phyloP scores from a whole-genome alignment of 2,888 invertebrate genomes.

The Bibio marci region DNA sequence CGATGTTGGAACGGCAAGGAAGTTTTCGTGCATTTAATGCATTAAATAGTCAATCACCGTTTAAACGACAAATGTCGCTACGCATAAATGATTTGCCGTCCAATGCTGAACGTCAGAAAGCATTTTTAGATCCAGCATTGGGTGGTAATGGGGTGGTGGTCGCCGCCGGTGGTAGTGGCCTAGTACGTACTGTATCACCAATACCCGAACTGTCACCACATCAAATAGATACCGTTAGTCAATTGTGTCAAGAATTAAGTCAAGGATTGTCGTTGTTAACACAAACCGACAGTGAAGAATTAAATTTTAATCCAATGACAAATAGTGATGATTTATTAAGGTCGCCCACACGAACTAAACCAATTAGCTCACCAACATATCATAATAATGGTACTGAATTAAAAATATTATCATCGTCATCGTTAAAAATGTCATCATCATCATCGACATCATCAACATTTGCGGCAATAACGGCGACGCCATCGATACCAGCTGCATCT shows the following conservation, averaged over 20 bases:
- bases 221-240: constrained; percentile 42
- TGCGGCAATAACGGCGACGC: neutral
- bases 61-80: constrained; percentile 90
- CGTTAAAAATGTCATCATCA: neutral
- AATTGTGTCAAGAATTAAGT: constrained; percentile 61
- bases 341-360: constrained; percentile 5
- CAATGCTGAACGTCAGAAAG: constrained; percentile 64
- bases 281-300: constrained; percentile 35
- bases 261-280: constrained; percentile 48
- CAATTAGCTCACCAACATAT: constrained; percentile 10
- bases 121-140: constrained; percentile 21
- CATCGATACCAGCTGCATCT: neutral
- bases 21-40: constrained; percentile 84
- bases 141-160: neutral
- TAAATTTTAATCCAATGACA: constrained; percentile 37
- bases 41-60: constrained; percentile 63
- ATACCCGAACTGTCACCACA: constrained; percentile 59
- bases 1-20: constrained; percentile 87
- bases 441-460: neutral
- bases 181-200: constrained; percentile 43
- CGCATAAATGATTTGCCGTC: constrained; percentile 91
- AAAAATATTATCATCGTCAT: neutral
- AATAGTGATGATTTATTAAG: constrained; percentile 22
- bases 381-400: neutral
- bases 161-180: constrained; percentile 17